Evolutionary conservation across 2,888 invertebrate species (phyloP), one percentile per base, ranked within the genome.

Genomic region (Tiphia femorata): DNA sequence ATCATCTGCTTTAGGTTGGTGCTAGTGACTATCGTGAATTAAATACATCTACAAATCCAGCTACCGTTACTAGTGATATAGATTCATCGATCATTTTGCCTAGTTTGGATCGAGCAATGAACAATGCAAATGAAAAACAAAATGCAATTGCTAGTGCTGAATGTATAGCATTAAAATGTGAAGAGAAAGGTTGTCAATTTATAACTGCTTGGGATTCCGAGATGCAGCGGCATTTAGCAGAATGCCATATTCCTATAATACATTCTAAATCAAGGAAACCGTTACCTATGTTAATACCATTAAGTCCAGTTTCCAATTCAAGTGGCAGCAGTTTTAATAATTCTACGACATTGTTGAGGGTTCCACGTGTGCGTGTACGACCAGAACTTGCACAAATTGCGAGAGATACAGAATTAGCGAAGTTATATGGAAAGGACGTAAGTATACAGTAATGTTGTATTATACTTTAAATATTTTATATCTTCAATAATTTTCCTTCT

Each of bases 171-270:
- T 58, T 83, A 8, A 84, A 83, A 41, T 85, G 85, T 58, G 80
- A 81, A 29, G 81, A 81, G 47, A 86, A 86, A 70, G 84, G 86
- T 56, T 89, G 88, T 75, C 86, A 86, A 62, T 88, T 85, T 71
- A 86, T 87, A 66, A 86, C 88, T 1, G 85, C 87, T 10, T 87
- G 86, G 86, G 86, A 86, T 64, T 85, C 85, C 14, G 89, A 88
- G 70, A 86, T 89, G 85, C 85, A 81, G 29, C 63, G 80, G 42
- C 81, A 81, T 35, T 70, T 81, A 49, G 74, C 76, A 1, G 81
- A 81, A 47, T 75, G 73, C n/a, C 81, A 81, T 40, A 63, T 70
- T 0, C 67, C 72, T 1, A 51, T 56, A 17, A 63, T 68, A 3
- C 54, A 71, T 2, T 72, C 52, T 27, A 78, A 76, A 21, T 70